phyloP scores from a whole-genome alignment of 2,888 invertebrate species.

The Meta bourneti region DNA sequence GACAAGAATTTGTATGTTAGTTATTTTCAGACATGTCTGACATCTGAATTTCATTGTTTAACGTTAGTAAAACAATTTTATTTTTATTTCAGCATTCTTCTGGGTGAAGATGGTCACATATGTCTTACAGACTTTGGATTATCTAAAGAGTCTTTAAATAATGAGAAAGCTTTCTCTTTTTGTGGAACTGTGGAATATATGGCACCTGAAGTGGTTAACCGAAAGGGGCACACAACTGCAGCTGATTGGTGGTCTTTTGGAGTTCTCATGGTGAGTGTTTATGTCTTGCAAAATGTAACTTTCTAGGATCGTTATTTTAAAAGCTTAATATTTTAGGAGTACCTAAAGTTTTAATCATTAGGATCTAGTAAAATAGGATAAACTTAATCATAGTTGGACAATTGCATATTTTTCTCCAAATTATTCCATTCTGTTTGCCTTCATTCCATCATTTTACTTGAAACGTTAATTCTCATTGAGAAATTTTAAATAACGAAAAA shows the following conservation, averaged over 20 bases:
- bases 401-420: too few species aligned
- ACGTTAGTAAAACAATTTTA: neutral
- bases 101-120: constrained; percentile 98
- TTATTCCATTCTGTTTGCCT: too few species aligned
- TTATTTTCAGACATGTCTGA: neutral
- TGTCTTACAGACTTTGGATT: constrained; percentile 99
- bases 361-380: too few species aligned
- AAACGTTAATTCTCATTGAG: too few species aligned
- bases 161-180: constrained; percentile 96
- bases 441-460: too few species aligned
- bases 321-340: too few species aligned
- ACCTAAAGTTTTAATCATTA: neutral
- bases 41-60: neutral
- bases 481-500: too few species aligned
- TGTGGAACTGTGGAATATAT: constrained; percentile 98
- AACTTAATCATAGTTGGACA: too few species aligned
- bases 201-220: constrained; percentile 99
- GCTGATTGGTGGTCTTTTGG: constrained; percentile 99
- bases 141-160: constrained; percentile 94
- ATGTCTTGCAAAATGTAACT: too few species aligned
- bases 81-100: constrained; percentile 85
- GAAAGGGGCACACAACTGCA: constrained; percentile 97
- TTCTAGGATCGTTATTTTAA: constrained; percentile 2
- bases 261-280: constrained; percentile 91
- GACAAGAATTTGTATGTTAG: neutral